phyloP scores from a whole-genome alignment of 1,140 invertebrate species.

The Achatina immaculata region DNA sequence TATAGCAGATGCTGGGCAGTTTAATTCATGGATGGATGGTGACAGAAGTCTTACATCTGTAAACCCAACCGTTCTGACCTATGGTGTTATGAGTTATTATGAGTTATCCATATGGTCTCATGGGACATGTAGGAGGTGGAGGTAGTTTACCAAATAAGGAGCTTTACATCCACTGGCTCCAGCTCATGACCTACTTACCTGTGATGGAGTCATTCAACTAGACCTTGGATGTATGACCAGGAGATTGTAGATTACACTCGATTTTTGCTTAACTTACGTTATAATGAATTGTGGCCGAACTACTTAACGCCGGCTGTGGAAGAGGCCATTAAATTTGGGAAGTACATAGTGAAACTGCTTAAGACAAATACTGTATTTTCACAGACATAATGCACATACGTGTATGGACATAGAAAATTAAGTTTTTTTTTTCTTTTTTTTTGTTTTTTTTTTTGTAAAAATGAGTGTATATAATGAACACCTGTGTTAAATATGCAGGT shows the following conservation, averaged over 20 bases:
- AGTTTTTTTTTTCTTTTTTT: too few relatives aligned
- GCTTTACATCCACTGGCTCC: constrained; percentile 78
- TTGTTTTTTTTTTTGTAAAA: too few relatives aligned
- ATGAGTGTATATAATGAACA: too few relatives aligned
- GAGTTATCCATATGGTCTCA: constrained; percentile 87
- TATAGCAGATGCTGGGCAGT: constrained; percentile 89
- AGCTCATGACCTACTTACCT: constrained; percentile 88
- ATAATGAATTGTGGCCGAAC: constrained; percentile 74
- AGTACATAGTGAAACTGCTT: too few relatives aligned
- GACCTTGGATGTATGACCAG: constrained; percentile 88
- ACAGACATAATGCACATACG: too few relatives aligned
- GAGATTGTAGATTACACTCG: constrained; percentile 79
- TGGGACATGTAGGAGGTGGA: constrained; percentile 94
- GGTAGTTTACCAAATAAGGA: constrained; percentile 65
- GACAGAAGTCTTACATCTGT: constrained; percentile 79
- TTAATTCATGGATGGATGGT: constrained; percentile 83
- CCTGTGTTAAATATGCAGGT: too few relatives aligned
- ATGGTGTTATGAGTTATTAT: constrained; percentile 85
- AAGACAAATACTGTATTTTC: too few relatives aligned
- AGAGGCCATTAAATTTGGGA: constrained; percentile 81
- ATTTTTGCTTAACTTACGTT: constrained; percentile 79
- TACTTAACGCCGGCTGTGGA: constrained; percentile 73
- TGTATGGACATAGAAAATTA: too few relatives aligned
- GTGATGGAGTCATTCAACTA: constrained; percentile 87
- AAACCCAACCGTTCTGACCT: constrained; percentile 84